Conservation (phyloP, 2,113 vertebrate genomes). For the Sula dactylatra region DNA sequence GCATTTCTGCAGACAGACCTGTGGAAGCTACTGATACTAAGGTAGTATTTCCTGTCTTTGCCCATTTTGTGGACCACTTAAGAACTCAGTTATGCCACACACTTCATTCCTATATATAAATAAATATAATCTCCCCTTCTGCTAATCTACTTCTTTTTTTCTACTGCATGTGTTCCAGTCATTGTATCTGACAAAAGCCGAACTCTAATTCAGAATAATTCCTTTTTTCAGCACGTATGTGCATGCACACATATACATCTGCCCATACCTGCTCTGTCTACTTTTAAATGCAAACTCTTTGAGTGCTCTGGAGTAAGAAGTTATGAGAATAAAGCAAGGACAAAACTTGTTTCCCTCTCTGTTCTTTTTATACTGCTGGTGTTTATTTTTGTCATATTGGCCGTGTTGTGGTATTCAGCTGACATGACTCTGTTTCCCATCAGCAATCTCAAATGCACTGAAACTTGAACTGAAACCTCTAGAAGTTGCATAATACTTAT, state of each 20-base stretch:
- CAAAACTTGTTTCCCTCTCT: slow-evolving; percentile 7
- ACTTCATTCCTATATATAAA: background rate
- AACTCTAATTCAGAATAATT: background rate
- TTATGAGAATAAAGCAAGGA: slow-evolving; percentile 8
- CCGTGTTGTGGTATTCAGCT: background rate
- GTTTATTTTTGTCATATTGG: slow-evolving; percentile 51
- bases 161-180: background rate
- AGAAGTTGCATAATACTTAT: background rate
- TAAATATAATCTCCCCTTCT: background rate
- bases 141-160: background rate
- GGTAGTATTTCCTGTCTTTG: background rate
- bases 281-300: background rate
- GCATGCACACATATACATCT: background rate
- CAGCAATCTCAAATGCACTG: background rate
- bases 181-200: background rate
- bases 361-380: background rate
- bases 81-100: background rate
- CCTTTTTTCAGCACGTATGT: background rate
- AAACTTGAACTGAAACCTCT: background rate
- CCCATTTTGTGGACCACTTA: background rate
- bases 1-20: background rate
- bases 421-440: background rate
- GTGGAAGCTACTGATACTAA: background rate
- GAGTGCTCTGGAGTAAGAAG: background rate
- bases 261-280: background rate